A percentile compares a stretch with the other conserved stretches of the same genome.
Conservation (phyloP, 2,888 invertebrate species). For the Sesamia inferens region DNA sequence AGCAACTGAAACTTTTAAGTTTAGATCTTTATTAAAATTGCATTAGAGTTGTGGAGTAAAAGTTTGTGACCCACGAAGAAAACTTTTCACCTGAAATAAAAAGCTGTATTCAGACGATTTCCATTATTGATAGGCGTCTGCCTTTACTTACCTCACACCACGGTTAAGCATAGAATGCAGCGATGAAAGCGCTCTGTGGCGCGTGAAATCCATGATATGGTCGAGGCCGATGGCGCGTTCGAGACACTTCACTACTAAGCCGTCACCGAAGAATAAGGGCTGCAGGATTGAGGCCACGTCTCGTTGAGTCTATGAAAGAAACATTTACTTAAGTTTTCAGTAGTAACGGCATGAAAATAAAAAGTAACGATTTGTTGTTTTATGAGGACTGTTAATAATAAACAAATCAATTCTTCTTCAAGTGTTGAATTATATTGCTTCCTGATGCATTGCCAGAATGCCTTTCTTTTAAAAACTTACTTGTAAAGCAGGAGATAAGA, state of each 20-base stretch:
- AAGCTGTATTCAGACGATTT: background rate
- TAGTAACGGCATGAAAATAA: background rate
- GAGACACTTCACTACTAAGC: constrained; percentile 97
- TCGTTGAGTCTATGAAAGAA: constrained; percentile 92
- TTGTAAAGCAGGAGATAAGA: constrained; percentile 94
- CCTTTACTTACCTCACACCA: constrained; percentile 91
- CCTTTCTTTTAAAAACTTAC: constrained; percentile 74
- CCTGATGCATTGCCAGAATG: background rate
- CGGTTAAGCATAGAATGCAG: constrained; percentile 99
- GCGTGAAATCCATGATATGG: constrained; percentile 99
- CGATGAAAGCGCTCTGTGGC: constrained; percentile 98
- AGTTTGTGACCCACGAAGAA: too few species aligned
- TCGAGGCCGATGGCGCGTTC: constrained; percentile 98
- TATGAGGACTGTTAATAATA: background rate
- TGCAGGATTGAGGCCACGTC: constrained; percentile 96
- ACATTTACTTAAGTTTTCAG: background rate
- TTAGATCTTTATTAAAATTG: background rate
- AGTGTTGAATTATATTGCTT: background rate
- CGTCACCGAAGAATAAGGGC: constrained; percentile 97
- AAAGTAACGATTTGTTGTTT: background rate
- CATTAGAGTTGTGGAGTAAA: background rate
- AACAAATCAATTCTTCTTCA: background rate
- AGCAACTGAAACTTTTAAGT: background rate
- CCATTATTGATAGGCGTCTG: background rate
- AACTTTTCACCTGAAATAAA: background rate